phyloP scores from a whole-genome alignment of 2,888 invertebrate genomes.

The Helicoverpa assulta region DNA sequence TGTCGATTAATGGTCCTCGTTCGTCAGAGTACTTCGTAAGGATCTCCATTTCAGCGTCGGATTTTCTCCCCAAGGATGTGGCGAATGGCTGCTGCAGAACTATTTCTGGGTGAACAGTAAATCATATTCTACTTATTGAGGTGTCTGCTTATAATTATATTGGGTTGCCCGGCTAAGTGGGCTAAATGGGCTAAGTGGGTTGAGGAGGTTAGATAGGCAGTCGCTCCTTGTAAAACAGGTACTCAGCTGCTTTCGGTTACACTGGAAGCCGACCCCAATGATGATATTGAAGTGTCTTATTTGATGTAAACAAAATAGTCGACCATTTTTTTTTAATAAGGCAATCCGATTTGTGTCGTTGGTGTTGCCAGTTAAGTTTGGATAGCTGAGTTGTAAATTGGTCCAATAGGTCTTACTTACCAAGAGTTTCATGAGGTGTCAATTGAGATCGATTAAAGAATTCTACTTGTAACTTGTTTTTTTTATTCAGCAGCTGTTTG shows the following conservation, averaged over 20 bases:
- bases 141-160: no score
- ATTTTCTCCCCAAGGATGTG: constrained; percentile 65
- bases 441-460: constrained; percentile 49
- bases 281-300: no score
- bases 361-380: no score
- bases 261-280: no score
- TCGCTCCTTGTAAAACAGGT: no score
- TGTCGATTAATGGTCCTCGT: constrained; percentile 64
- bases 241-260: no score
- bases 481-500: constrained; percentile 40
- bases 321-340: neutral
- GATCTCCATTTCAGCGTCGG: constrained; percentile 66
- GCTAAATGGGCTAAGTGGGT: no score
- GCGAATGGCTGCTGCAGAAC: constrained; percentile 51
- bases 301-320: neutral
- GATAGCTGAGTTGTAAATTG: no score
- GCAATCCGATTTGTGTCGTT: neutral
- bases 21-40: constrained; percentile 57
- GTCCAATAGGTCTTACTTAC: constrained; percentile 41
- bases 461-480: constrained; percentile 37
- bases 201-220: no score
- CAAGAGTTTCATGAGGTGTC: constrained; percentile 13
- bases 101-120: constrained; percentile 46
- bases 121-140: neutral
- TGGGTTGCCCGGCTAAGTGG: no score